Evolutionary conservation across 2,888 invertebrate genomes (phyloP).

Genomic region (Apeira syringaria): DNA sequence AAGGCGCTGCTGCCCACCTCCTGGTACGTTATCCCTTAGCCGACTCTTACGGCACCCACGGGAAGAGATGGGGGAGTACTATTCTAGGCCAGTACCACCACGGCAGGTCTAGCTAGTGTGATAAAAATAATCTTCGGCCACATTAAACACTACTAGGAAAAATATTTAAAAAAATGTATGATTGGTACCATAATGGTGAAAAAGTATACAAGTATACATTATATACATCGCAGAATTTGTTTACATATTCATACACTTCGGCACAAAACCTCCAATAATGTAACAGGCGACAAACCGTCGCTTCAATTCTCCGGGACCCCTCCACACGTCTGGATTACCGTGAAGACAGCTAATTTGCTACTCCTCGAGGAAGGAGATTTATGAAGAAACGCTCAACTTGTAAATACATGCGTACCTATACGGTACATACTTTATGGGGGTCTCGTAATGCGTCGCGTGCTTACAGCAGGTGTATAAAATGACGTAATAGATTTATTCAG

Average conservation of each 20-base stretch:
- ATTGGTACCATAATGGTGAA: too few relatives aligned
- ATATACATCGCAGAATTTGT: not conserved
- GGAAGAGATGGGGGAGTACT: too few relatives aligned
- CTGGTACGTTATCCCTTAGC: too few relatives aligned
- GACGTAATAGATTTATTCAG: not conserved
- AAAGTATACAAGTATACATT: not conserved
- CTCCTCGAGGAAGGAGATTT: slow-evolving; percentile 23
- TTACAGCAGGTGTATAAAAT: slow-evolving; percentile 11
- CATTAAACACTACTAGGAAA: too few relatives aligned
- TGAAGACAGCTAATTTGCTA: slow-evolving; percentile 43
- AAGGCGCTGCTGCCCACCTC: too few relatives aligned
- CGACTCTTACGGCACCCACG: too few relatives aligned
- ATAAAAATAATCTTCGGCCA: too few relatives aligned
- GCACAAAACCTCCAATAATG: slow-evolving; percentile 20
- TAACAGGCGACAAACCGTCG: slow-evolving; percentile 27
- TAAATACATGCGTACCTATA: not conserved
- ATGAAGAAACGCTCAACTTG: slow-evolving; percentile 21
- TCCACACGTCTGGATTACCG: slow-evolving; percentile 39
- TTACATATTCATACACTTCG: slow-evolving; percentile 1
- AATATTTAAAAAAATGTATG: too few relatives aligned
- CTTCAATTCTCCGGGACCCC: slow-evolving; percentile 24
- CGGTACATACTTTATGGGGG: not conserved
- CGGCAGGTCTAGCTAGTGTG: too few relatives aligned
- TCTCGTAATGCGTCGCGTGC: slow-evolving; percentile 12
- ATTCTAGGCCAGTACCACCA: too few relatives aligned